phyloP scores from a whole-genome alignment of 2,797 vertebrate species.

The Pipistrellus nathusii region DNA sequence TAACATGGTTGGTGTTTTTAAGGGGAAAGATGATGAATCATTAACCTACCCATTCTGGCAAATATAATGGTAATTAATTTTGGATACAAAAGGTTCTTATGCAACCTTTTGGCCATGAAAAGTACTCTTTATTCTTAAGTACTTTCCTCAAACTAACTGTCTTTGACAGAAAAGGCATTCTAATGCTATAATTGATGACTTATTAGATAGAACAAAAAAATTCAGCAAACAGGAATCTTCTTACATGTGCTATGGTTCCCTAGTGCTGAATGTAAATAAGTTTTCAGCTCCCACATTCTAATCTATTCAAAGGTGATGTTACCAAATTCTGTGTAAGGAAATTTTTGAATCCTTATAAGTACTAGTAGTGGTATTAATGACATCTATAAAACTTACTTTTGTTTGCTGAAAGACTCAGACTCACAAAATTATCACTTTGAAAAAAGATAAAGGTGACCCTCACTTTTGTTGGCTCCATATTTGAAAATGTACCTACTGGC shows the following conservation, averaged over 20 bases:
- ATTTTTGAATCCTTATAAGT: neutral
- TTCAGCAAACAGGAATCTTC: neutral
- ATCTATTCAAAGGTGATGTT: neutral
- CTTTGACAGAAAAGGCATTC: neutral
- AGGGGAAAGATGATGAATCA: constrained; percentile 27
- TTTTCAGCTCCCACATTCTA: neutral
- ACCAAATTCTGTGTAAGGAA: neutral
- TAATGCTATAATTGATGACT: neutral
- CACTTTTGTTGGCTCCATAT: neutral
- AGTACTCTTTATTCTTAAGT: neutral
- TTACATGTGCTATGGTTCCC: neutral
- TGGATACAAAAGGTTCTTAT: constrained; percentile 17
- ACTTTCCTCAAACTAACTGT: neutral
- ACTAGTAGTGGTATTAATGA: neutral
- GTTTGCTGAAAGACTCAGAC: neutral
- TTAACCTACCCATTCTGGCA: neutral
- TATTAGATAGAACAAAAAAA: neutral
- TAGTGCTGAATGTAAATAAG: neutral
- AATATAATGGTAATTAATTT: neutral
- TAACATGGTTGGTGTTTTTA: neutral
- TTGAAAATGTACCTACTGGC: neutral
- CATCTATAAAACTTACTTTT: neutral
- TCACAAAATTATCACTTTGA: neutral
- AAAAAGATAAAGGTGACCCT: neutral
- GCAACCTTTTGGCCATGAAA: neutral